Base-by-base conservation (phyloP, 1,140 invertebrate species). In the Ptiloglossa arizonensis region DNA sequence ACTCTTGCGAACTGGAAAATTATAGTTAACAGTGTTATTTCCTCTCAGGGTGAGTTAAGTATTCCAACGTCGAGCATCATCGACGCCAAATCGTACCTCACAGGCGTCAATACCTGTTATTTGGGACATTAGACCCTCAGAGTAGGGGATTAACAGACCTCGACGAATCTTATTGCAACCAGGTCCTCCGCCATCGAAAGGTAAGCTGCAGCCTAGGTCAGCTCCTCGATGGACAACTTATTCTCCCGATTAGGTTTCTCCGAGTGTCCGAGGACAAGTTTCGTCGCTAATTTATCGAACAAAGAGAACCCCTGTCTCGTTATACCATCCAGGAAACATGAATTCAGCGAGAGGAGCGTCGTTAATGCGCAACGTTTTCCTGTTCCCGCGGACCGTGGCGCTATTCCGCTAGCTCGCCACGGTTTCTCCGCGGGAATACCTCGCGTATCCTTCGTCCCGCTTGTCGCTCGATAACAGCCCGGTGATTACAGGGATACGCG, bases 391-490 rank as follows among this genome's bases (percentile, higher is more conserved):
- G 29, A 32, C 52, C 8, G 54, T 27, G 24, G 54, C 27, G 54
- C 27, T 15, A 32, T 19, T 62, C 13, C n/a, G 17, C 52, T 74
- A 48, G 57, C 24, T n/a, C 24, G 3, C 62, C 41, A 29, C 41
- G 62, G 46, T 80, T 24, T 41, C 22, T 32, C n/a, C 29, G 5
- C 35, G 15, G 8, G 50, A 32, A 77, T 70, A 68, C 41, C 56
- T 35, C 32, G 29, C 35, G 64, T 24, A 57, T 70, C 24, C 29
- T 57, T 24, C 22, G 27, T 38, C 50, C 32, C 27, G 54, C 57
- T 80, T 75, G 77, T 80, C 29, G 38, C 50, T 62, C 44, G 79
- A 80, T 80, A 80, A 77, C 76, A 63, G 59, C 15, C 13, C 27
- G 57, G 44, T 17, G 79, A 80, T 80, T 68, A 80, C 48, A 41